A percentile compares a stretch with the other conserved stretches of the same genome.
phyloP scores from a whole-genome alignment of 2,888 invertebrate species.

The Dichetophora obliterata region DNA sequence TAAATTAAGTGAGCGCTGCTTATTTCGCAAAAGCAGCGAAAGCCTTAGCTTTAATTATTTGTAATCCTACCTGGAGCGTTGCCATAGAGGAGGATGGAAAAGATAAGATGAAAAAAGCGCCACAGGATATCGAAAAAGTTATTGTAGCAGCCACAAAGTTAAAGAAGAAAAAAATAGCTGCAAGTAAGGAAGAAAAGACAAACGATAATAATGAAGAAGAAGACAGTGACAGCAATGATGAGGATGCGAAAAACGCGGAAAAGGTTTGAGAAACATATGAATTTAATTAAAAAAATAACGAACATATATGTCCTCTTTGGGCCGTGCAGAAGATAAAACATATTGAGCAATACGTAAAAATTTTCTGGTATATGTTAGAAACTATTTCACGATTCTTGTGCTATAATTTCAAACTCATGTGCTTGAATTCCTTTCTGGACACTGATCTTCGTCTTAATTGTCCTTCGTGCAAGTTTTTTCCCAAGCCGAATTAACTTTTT shows the following conservation, averaged over 20 bases:
- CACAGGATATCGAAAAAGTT: constrained; percentile 57
- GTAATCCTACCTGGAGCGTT: constrained; percentile 73
- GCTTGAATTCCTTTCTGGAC: too few species aligned
- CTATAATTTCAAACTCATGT: too few species aligned
- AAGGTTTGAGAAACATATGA: constrained; percentile 27
- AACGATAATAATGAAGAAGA: constrained; percentile 27
- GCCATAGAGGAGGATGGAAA: constrained; percentile 52
- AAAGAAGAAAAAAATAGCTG: constrained; percentile 53
- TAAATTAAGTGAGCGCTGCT: constrained; percentile 62
- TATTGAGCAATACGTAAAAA: too few species aligned
- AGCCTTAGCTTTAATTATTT: constrained; percentile 70
- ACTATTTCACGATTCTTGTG: too few species aligned
- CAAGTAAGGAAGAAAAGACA: neutral
- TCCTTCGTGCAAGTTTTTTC: too few species aligned
- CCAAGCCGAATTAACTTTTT: too few species aligned
- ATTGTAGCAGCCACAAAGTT: constrained; percentile 57
- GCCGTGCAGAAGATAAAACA: too few species aligned
- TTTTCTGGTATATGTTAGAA: too few species aligned
- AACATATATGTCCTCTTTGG: too few species aligned
- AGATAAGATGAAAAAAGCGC: constrained; percentile 50
- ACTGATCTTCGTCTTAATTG: too few species aligned
- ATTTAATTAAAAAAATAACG: too few species aligned
- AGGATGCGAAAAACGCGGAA: constrained; percentile 38
- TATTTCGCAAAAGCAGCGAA: constrained; percentile 70
- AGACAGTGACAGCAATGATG: constrained; percentile 12